Evolutionary conservation across 2,113 vertebrate species (phyloP), one percentile per base, ranked within the genome.

Genomic region (Tor tambroides): DNA sequence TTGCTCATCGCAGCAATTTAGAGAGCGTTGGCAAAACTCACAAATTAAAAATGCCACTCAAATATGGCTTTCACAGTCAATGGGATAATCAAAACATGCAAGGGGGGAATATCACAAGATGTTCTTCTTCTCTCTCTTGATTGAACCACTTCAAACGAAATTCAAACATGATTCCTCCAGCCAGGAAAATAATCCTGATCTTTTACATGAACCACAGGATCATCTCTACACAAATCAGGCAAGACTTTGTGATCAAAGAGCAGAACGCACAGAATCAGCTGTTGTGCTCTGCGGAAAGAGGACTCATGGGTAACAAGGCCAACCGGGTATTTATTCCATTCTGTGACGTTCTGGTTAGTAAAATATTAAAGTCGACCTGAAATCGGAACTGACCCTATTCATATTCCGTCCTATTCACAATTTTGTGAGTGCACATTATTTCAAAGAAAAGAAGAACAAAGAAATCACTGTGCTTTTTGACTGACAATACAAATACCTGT

Each of bases 171-270:
- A 90, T 91, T 94, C 92, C 91, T 91, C 87, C 56, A 56, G 72
- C 87, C 80, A 92, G 89, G 90, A 92, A 92, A 91, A 87, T 94
- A 94, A 95, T 95, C 93, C 93, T 93, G 92, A 94, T 93, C 93
- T 93, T 93, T 92, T 91, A 89, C 90, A 91, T 91, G 89, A 93
- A 91, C 92, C 90, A 91, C 93, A 89, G 93, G 93, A 94, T 94
- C 92, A 94, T 93, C 93, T 94, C 93, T 89, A 87, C 91, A 93
- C 90, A 93, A 92, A 95, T 95, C 94, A 95, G 92, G 92, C 92
- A 90, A 91, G 86, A 71, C 87, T 89, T 90, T 92, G 92, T 95
- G 94, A 95, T 95, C 93, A 95, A 94, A 95, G 92, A 91, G 91
- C 87, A 89, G 85, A 91, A 93, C 90, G 85, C 91, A 87, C 88